Percentiles rank a stretch among this genome's conserved stretches.
phyloP scores from a whole-genome alignment of 30 jellyfish, hydroid and myxozoan species.

The Clytia hemisphaerica region DNA sequence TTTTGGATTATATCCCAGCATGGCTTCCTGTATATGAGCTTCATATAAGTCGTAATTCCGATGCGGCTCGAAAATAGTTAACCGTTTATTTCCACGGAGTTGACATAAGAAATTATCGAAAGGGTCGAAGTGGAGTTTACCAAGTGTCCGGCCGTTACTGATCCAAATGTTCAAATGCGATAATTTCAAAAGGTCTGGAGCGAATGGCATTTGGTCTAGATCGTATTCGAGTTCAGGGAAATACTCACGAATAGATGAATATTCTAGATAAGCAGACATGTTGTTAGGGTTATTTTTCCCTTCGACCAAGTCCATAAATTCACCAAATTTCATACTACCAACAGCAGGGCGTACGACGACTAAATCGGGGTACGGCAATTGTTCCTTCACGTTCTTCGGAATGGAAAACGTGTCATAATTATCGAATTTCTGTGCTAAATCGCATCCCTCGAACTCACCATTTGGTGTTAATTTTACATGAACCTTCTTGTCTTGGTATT shows the following conservation, averaged over 20 bases:
- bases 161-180: slow-evolving; percentile 1
- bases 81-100: slow-evolving; percentile 5
- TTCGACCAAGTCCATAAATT: slow-evolving; percentile 8
- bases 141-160: slow-evolving; percentile 8
- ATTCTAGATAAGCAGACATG: slow-evolving; percentile 6
- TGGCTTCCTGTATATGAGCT: slow-evolving; percentile 10
- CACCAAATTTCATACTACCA: not conserved
- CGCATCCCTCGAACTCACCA: slow-evolving; percentile 18
- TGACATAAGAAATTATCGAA: slow-evolving; percentile 10
- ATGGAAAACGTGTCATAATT: slow-evolving; percentile 4
- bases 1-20: not conserved
- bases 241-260: slow-evolving; percentile 15
- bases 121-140: slow-evolving; percentile 14
- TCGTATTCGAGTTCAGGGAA: slow-evolving; percentile 7
- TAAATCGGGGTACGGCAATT: not conserved
- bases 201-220: not conserved
- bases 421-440: not conserved
- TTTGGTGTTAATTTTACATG: slow-evolving; percentile 5
- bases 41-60: slow-evolving; percentile 3
- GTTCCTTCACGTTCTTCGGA: not conserved
- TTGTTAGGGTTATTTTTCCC: not conserved
- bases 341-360: slow-evolving; percentile 20
- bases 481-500: slow-evolving; percentile 13
- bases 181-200: not conserved
- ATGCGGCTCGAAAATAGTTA: not conserved